Conservation (phyloP, 2,113 vertebrate genomes). For the Oophaga pumilio region DNA sequence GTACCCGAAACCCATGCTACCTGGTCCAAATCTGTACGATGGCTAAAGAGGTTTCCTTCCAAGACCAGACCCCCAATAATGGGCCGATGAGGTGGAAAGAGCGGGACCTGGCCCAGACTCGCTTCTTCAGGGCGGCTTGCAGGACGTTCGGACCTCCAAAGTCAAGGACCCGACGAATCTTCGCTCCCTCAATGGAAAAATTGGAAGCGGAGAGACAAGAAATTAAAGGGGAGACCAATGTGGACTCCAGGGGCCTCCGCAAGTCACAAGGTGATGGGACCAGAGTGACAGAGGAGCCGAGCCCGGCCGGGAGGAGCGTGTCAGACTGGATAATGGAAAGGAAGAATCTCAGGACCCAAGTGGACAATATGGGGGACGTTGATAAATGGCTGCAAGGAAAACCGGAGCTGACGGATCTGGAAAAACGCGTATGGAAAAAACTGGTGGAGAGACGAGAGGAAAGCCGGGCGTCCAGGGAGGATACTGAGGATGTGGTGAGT, state of each 20-base stretch:
- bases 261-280: background rate
- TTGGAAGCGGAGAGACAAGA: background rate
- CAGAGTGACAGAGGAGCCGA: background rate
- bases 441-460: background rate
- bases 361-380: conserved; percentile 46
- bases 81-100: conserved; percentile 60
- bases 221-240: background rate
- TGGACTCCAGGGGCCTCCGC: background rate
- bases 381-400: conserved; percentile 41
- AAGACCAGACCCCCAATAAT: conserved; percentile 36
- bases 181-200: conserved; percentile 39
- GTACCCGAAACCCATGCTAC: background rate
- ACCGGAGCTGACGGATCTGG: conserved; percentile 2
- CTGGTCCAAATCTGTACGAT: background rate
- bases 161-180: conserved; percentile 54
- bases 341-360: conserved; percentile 16
- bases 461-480: background rate
- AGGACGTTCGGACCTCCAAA: conserved; percentile 51
- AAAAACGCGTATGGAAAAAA: conserved; percentile 1
- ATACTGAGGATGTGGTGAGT: background rate
- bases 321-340: conserved; percentile 32
- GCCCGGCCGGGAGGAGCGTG: background rate
- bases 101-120: conserved; percentile 52
- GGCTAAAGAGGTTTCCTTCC: conserved; percentile 42
- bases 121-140: conserved; percentile 41